Base-by-base conservation (phyloP, 2,888 invertebrate genomes). In the Mesorhabditis sp. region DNA sequence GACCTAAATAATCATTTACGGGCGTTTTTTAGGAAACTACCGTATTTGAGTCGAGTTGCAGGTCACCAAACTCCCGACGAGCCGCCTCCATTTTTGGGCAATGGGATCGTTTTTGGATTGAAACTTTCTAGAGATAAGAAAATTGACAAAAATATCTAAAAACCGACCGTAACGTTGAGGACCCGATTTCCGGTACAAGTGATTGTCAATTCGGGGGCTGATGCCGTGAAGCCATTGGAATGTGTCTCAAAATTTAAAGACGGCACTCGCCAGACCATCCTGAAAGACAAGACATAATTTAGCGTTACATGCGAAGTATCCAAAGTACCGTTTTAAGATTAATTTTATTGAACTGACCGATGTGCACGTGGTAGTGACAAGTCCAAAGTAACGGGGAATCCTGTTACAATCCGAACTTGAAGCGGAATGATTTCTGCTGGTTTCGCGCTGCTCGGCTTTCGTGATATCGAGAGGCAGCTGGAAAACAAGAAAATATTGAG, bases 1-100 rank as follows among this genome's bases (percentile, higher is more conserved):
- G 2, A 85, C 83, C 70, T 81, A 76, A 77, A 87, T 4, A n/a
- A n/a, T 13, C 13, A 13, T 10, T n/a, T 58, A n/a, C 58, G n/a
- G 58, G 58, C n/a, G 13, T 58, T 58, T 58, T 10, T 58, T 2
- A 13, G 13, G n/a, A n/a, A 13, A n/a, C 45, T 50, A 73, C 73
- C 69, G 71, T 74, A 45, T 74, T 74, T 4, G 65, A 43, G 7
- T 44, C 13, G 28, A 69, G 69, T 5, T 43, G n/a, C 6, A 74
- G 64, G 61, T 70, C 66, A 7, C 65, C 72, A 43, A 68, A 69
- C n/a, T 68, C 66, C 13, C 66, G 61, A n/a, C 74, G 69, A 13
- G 50, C 65, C 10, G 66, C 62, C 44, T 71, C 69, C 72, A 73
- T 73, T 10, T 65, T 43, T 4, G 45, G 7, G 58, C 73, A 69